Evolutionary conservation across 1,140 invertebrate genomes (phyloP).

Genomic region (Drosophila bipectinata): DNA sequence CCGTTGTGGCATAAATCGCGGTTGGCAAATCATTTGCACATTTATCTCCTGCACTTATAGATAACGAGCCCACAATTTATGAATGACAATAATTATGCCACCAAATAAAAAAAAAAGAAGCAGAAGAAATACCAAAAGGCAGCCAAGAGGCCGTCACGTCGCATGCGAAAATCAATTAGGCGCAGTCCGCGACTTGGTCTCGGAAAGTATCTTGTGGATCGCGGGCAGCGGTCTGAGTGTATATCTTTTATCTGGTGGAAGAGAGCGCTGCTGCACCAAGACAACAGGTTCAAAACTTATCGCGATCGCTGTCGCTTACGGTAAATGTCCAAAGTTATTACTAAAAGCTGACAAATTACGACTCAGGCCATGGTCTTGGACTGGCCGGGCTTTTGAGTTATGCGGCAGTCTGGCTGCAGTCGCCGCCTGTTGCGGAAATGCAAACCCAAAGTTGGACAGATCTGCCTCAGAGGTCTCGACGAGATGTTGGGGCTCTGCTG

Average conservation of each 20-base stretch:
- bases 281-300: conserved; percentile 76
- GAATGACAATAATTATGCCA: conserved; percentile 73
- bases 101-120: conserved; percentile 27
- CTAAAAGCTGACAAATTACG: conserved; percentile 79
- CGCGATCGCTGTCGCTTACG: conserved; percentile 67
- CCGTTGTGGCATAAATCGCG: conserved; percentile 50
- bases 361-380: conserved; percentile 31
- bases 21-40: conserved; percentile 53
- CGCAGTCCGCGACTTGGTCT: conserved; percentile 23
- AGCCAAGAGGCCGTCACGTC: conserved; percentile 49
- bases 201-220: conserved; percentile 61
- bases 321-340: conserved; percentile 80
- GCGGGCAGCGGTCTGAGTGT: conserved; percentile 45
- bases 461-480: conserved; percentile 16
- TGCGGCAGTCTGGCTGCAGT: conserved; percentile 30
- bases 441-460: conserved; percentile 31
- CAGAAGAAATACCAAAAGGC: conserved; percentile 22
- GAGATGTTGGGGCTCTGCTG: conserved; percentile 8
- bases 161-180: conserved; percentile 75
- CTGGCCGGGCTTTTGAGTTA: conserved; percentile 33
- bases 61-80: conserved; percentile 71
- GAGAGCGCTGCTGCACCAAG: conserved; percentile 35
- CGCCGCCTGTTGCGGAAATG: conserved; percentile 57
- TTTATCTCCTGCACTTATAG: conserved; percentile 38
- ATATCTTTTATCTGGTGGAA: conserved; percentile 52